A percentile compares a stretch with the other conserved stretches of the same genome.
Evolutionary conservation across 2,113 vertebrate genomes (phyloP).

Genomic region (Dendrocopos noguchii): DNA sequence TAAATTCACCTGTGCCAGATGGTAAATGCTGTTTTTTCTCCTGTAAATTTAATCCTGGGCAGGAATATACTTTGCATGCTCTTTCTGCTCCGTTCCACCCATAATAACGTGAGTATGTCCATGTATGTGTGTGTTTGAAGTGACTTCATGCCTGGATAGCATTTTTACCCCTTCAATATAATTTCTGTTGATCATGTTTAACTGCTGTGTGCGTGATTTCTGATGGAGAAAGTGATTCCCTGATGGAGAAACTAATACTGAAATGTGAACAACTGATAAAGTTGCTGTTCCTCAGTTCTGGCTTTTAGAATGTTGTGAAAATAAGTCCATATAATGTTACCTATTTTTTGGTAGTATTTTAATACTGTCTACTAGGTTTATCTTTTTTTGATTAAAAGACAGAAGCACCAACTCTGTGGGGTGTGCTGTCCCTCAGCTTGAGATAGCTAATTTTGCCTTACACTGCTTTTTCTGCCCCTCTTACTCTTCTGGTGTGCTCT

Average conservation of each 20-base stretch:
- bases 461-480: rapidly evolving
- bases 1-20: constrained; percentile 78
- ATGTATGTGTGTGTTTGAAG: neutral
- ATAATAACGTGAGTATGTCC: neutral
- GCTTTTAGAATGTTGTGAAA: neutral
- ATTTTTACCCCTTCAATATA: neutral
- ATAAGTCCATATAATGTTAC: neutral
- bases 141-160: neutral
- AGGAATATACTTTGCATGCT: neutral
- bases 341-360: neutral
- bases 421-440: neutral
- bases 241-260: neutral
- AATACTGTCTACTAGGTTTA: neutral
- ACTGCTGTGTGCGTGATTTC: neutral
- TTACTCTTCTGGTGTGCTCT: neutral
- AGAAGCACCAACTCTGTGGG: neutral
- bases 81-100: neutral
- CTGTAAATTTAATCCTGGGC: neutral
- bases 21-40: constrained; percentile 60
- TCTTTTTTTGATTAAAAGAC: neutral
- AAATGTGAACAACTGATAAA: neutral
- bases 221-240: neutral
- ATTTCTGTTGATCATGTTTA: neutral
- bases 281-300: neutral
- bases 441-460: neutral